Base-by-base conservation (phyloP, 1,140 invertebrate genomes). In the Drosophila sp. region DNA sequence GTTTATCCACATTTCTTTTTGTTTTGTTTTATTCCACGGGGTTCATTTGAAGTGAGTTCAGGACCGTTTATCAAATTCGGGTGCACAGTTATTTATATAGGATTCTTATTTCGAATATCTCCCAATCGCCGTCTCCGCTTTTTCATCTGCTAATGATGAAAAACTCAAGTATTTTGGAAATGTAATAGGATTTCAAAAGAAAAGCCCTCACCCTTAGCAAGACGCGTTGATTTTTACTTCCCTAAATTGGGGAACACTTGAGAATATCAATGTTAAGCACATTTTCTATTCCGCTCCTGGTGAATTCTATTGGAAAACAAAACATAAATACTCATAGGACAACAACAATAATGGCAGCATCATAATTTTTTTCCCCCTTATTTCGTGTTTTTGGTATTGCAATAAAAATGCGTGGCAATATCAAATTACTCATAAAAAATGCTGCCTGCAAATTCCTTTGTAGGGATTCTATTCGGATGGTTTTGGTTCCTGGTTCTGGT, bases 381-480 rank as follows among this genome's bases (percentile, higher is more conserved):
- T 83, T 40, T 33, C 33, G 30, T 56, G n/a, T 44, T n/a, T 41
- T 71, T 73, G 66, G 61, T 70, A 70, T 62, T 83, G 72, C 76
- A 69, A 87, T 87, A 87, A 87, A 86, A 87, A 80, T 80, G 79
- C 84, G 84, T 83, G 76, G 70, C 83, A 77, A 77, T 70, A 83
- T 78, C 76, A 83, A 84, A 89, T 73, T 70, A 65, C 76, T 69
- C 79, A 89, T 87, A 87, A 80, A 86, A 77, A 89, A 80, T 56
- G 76, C 55, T 64, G 72, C 7, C 56, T 55, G 67, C 60, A 72
- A 86, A 87, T 86, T 76, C 70, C 68, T 61, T 69, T 63, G 73
- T 44, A 10, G 25, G 41, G n/a, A 10, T 25, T 32, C 27, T 60
- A 35, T 38, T 38, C 32, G 33, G 35, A 27, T 60, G 30, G 55